Conservation (phyloP, 2,113 vertebrate genomes). For the Cepphus grylle region DNA sequence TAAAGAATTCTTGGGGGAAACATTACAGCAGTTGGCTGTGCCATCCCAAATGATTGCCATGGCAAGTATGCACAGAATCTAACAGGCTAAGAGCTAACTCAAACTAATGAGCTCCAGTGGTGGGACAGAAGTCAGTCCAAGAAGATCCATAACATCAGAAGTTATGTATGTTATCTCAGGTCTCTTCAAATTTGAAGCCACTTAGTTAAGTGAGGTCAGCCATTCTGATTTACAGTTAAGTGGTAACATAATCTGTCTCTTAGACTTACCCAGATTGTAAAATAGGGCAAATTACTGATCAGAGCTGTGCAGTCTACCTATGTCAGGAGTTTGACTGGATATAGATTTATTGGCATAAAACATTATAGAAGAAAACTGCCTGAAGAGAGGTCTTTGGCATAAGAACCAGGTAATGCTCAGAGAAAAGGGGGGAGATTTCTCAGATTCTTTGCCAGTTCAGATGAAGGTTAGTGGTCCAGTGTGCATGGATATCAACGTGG, state of each 20-base stretch:
- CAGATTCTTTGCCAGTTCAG: neutral
- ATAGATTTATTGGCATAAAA: neutral
- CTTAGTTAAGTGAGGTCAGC: neutral
- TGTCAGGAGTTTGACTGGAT: neutral
- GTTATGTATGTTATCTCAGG: neutral
- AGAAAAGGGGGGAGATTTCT: neutral
- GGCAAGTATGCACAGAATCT: neutral
- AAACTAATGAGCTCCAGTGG: neutral
- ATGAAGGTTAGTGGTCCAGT: neutral
- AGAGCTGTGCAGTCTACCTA: neutral
- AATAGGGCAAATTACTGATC: neutral
- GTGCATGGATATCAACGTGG: neutral
- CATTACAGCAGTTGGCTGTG: constrained; percentile 18
- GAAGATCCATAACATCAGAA: neutral
- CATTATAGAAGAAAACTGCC: neutral
- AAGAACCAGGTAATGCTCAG: neutral
- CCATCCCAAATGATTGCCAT: constrained; percentile 16
- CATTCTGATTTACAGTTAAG: neutral
- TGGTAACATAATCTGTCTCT: neutral
- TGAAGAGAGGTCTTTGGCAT: neutral
- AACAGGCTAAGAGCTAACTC: neutral
- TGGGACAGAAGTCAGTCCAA: neutral
- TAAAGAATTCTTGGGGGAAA: constrained; percentile 24
- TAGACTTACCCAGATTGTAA: neutral
- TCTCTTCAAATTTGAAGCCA: neutral